A percentile compares a stretch with the other conserved stretches of the same genome.
Conservation (phyloP, 2,113 vertebrate genomes). For the Pseudopodoces humilis region DNA sequence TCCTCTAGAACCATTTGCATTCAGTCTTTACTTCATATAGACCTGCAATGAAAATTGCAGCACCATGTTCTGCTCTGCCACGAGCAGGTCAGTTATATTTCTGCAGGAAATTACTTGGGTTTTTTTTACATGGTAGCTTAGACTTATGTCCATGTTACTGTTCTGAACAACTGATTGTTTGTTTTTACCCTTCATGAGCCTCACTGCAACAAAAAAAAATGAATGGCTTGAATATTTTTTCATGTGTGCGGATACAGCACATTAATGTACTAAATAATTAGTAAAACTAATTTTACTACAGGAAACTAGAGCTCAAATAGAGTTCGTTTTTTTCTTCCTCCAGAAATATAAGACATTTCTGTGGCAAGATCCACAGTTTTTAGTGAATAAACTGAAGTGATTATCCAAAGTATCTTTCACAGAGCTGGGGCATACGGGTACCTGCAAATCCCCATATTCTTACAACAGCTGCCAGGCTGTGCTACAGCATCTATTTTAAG, state of each 20-base stretch:
- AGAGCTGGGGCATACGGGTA: not conserved
- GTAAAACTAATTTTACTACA: not conserved
- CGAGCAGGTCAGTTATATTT: not conserved
- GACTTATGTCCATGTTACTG: not conserved
- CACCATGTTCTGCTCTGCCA: not conserved
- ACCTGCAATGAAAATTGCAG: not conserved
- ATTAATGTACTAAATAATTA: not conserved
- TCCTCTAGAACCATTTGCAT: not conserved
- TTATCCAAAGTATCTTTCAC: not conserved
- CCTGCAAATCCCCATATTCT: not conserved
- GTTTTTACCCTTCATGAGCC: not conserved
- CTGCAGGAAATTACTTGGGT: not conserved
- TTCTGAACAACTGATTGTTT: not conserved
- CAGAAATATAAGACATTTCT: not conserved
- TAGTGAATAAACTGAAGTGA: not conserved
- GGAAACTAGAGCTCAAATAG: not conserved
- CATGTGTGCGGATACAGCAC: not conserved
- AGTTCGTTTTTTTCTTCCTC: not conserved
- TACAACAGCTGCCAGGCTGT: not conserved
- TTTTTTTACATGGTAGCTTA: not conserved
- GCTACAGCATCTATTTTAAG: not conserved
- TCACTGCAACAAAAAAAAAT: not conserved
- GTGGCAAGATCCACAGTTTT: not conserved
- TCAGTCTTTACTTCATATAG: not conserved
- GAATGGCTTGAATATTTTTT: not conserved